Base-by-base conservation (phyloP, 2,113 vertebrate species). In the Glaucidium brasilianum region DNA sequence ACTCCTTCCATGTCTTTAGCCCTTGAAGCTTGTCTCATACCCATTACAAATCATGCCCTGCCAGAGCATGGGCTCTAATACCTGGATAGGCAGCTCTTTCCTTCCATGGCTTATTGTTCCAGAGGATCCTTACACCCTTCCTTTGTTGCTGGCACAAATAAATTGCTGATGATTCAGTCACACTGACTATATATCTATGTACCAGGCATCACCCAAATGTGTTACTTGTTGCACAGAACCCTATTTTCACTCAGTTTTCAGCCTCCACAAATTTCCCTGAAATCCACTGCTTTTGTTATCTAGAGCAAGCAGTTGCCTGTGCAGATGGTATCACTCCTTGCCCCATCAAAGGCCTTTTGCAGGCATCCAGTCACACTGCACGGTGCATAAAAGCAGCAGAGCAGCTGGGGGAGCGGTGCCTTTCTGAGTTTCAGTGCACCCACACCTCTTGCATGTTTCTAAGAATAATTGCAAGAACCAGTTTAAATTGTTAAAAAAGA, bases 11-110 rank as follows among this genome's bases (percentile, higher is more conserved):
- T 18, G 74, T 43, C 84, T 94, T 64, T 16, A 93, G 90, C 87
- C 77, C 93, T 93, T 85, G 90, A 93, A 95, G 84, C 75, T 91
- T 50, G 69, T 79, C 90, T 94, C 94, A 58, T 30, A 79, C 77
- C 87, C 85, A 79, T 90, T 73, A 72, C 66, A 26, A 16, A 34
- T 20, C 58, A 10, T 87, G 69, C 66, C 87, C 58, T 66, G 87
- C 37, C 13, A 23, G 93, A 68, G n/a, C 14, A 63, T 6, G 76
- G 64, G 56, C 80, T 94, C 64, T 12, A 43, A 81, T n/a, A 56
- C 69, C 73, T n/a, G 73, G 21, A 22, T 0, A 87, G 76, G n/a
- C 76, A 78, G 56, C 64, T 87, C 80, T 25, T 56, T n/a, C 29
- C 47, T 34, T 82, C 45, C 80, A 4, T 0, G 19, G 50, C 37